Evolutionary conservation across 2,797 vertebrate genomes (phyloP).

Genomic region (Poliocrania exsul): DNA sequence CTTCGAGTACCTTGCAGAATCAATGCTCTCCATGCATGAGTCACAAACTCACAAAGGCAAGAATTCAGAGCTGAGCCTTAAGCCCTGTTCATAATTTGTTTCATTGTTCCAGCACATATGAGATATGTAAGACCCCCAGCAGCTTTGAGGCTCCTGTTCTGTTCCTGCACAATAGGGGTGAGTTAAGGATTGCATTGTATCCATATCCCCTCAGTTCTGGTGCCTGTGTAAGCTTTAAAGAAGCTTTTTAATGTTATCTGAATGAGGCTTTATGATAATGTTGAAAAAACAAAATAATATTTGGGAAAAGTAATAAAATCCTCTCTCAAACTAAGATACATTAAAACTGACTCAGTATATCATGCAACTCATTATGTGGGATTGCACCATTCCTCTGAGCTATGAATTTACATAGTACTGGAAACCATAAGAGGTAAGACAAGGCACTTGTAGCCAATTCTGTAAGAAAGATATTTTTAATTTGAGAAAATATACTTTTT

Average conservation of each 20-base stretch:
- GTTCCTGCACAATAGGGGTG: constrained; percentile 50
- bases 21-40: constrained; percentile 35
- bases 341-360: background rate
- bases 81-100: constrained; percentile 76
- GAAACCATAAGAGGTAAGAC: background rate
- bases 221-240: constrained; percentile 36
- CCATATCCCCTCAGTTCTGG: background rate
- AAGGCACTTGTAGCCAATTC: background rate
- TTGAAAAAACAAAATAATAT: constrained; percentile 14
- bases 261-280: constrained; percentile 37
- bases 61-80: constrained; percentile 62
- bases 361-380: background rate
- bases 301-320: constrained; percentile 7
- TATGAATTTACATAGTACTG: background rate
- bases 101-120: constrained; percentile 61
- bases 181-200: constrained; percentile 44
- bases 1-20: background rate
- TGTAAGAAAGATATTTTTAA: background rate
- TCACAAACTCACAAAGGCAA: constrained; percentile 63
- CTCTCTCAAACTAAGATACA: background rate
- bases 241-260: constrained; percentile 38
- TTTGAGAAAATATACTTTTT: constrained; percentile 1
- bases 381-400: background rate
- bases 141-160: constrained; percentile 29
- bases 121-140: constrained; percentile 68